Percentiles rank a stretch among this genome's conserved stretches.
Evolutionary conservation across 2,888 invertebrate species (phyloP).

Genomic region (Synanthedon vespiformis): DNA sequence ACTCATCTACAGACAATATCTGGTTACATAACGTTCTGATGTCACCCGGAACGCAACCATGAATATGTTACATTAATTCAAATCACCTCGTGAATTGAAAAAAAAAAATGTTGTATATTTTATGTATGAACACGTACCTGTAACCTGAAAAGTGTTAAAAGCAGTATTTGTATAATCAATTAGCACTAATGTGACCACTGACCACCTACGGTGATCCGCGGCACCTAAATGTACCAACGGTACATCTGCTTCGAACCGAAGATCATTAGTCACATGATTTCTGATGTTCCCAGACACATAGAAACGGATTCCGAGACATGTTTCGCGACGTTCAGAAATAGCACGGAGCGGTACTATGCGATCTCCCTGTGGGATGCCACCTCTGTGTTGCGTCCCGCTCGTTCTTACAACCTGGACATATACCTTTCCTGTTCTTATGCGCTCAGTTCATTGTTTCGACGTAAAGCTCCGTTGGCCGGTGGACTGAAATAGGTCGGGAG

Average conservation of each 20-base stretch:
- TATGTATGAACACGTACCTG: too few relatives aligned
- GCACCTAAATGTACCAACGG: neutral
- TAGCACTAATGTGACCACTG: neutral
- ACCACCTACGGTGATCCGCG: neutral
- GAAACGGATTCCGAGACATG: conserved; percentile 70
- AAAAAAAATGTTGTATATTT: too few relatives aligned
- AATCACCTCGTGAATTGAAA: too few relatives aligned
- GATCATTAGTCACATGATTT: conserved; percentile 67
- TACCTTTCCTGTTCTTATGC: conserved; percentile 51
- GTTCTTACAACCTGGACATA: conserved; percentile 36
- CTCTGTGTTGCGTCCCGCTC: conserved; percentile 44
- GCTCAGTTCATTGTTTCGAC: conserved; percentile 64
- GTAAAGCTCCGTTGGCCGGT: conserved; percentile 51
- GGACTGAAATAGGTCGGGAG: conserved; percentile 67
- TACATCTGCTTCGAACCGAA: conserved; percentile 16
- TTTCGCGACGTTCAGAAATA: conserved; percentile 66
- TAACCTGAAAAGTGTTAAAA: too few relatives aligned
- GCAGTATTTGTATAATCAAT: neutral
- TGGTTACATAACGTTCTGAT: conserved; percentile 37
- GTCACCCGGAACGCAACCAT: conserved; percentile 37
- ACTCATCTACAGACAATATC: conserved; percentile 31
- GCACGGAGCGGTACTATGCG: conserved; percentile 63
- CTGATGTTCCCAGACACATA: conserved; percentile 64
- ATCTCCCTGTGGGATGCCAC: conserved; percentile 59
- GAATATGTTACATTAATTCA: conserved; percentile 26